These are phyloP conservation scores for Carassius auratus DNA, from an alignment of 2,113 vertebrate species.

Conservation along the genomic window DNA sequence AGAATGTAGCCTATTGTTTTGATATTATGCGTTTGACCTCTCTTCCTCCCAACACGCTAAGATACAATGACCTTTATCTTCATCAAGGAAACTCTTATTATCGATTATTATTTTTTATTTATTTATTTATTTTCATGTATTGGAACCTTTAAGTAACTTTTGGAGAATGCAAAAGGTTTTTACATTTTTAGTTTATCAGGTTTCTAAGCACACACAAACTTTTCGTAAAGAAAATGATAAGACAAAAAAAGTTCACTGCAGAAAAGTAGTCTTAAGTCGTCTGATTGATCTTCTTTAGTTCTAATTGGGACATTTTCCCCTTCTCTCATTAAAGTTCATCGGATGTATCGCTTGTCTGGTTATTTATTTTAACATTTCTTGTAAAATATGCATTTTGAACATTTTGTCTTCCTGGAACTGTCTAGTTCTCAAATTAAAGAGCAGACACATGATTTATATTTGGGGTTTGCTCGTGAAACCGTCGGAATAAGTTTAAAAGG, in stretches of 20 bases:
- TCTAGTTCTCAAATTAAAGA: background rate
- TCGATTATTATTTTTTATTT: background rate
- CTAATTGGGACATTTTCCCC: background rate
- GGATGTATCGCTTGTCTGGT: slow-evolving; percentile 9
- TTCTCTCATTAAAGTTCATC: background rate
- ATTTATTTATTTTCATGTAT: too few relatives aligned
- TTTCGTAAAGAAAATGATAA: background rate
- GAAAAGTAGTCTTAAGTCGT: background rate
- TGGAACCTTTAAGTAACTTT: background rate
- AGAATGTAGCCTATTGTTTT: background rate
- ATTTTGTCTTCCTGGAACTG: background rate
- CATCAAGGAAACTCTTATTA: background rate
- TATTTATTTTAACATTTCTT: background rate
- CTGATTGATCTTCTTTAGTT: background rate
- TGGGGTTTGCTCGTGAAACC: slow-evolving; percentile 12
- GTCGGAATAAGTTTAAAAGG: slow-evolving; percentile 44
- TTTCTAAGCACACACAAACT: background rate
- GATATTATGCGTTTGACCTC: too few relatives aligned
- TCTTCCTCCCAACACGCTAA: background rate
- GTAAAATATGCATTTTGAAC: background rate
- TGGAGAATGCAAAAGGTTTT: background rate
- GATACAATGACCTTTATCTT: background rate
- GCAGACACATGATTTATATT: background rate
- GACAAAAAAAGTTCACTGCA: background rate
- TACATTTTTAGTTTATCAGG: background rate